Percentiles rank a stretch among this genome's conserved stretches.
These are phyloP conservation scores for Pammene fasciana DNA, from an alignment of 2,888 invertebrate genomes.

Conservation along the genomic window DNA sequence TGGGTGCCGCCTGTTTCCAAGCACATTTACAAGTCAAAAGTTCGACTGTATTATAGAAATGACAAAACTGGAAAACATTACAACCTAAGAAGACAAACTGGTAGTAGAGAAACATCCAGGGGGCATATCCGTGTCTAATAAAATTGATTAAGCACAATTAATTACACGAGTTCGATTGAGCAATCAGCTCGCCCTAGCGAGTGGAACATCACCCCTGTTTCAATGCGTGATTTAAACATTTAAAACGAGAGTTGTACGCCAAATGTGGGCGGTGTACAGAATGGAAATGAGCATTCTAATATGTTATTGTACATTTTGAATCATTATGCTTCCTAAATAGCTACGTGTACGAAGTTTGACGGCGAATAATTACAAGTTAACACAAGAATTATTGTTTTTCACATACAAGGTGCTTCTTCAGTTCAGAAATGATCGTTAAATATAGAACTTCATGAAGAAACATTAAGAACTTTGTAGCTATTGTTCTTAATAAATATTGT, in stretches of 20 bases:
- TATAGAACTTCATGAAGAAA: not conserved
- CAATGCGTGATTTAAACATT: conserved; percentile 36
- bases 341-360: not conserved
- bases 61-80: too few relatives aligned
- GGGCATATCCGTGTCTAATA: too few relatives aligned
- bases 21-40: too few relatives aligned
- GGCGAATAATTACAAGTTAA: conserved; percentile 7
- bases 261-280: conserved; percentile 12
- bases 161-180: not conserved
- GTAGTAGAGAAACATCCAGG: too few relatives aligned
- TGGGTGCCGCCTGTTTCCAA: too few relatives aligned
- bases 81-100: too few relatives aligned
- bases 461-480: too few relatives aligned
- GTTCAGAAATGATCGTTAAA: not conserved
- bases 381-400: not conserved
- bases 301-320: conserved; percentile 10
- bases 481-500: too few relatives aligned
- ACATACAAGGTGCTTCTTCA: not conserved
- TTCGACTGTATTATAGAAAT: too few relatives aligned
- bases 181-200: not conserved
- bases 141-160: too few relatives aligned
- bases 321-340: conserved; percentile 19
- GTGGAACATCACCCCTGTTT: conserved; percentile 3
- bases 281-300: conserved; percentile 13
- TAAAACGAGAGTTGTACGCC: conserved; percentile 20